Evolutionary conservation across 1,140 invertebrate genomes (phyloP), one percentile per base, ranked within the genome.

Genomic region (Drosophila seguyi): DNA sequence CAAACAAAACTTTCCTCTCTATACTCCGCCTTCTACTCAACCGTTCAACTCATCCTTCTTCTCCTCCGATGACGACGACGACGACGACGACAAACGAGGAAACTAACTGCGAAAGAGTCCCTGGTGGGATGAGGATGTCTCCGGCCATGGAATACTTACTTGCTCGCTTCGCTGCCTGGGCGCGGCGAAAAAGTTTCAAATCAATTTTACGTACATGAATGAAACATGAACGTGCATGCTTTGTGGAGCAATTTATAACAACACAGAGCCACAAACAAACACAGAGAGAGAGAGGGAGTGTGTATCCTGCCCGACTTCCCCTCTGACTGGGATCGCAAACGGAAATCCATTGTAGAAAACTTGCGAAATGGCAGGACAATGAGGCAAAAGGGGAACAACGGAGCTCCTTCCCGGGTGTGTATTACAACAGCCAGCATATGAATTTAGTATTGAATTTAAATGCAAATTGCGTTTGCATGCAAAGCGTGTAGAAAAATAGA

Each of bases 401-500:
- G 2, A 25, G 52, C 18, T 16, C 18, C 34, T 72, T 34, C 61
- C 50, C 47, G 50, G 81, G 85, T 88, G 84, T 88, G 59, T 78
- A 90, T 90, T 81, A 90, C 85, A 72, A 71, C 55, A 90, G 76
- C 41, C 73, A 84, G 80, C 85, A 88, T 88, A 88, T 88, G 85
- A 88, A 88, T 88, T 88, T 88, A 83, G 80, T 88, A 88, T 88
- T 88, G 80, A 88, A 88, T 88, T 88, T 88, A 88, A 88, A 88
- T 88, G 85, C 85, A 88, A 88, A 88, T 88, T 90, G 85, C 85
- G 85, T 88, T 85, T 84, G 78, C 85, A 85, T 88, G 81, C 81
- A 84, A 90, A 88, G 50, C 77, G 85, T 79, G 84, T 79, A 82
- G 76, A 73, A 87, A 87, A 87, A 82, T 82, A 83, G 80, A 83